Conservation (phyloP, 2,797 vertebrate species). For the Bovichtus variegatus region DNA sequence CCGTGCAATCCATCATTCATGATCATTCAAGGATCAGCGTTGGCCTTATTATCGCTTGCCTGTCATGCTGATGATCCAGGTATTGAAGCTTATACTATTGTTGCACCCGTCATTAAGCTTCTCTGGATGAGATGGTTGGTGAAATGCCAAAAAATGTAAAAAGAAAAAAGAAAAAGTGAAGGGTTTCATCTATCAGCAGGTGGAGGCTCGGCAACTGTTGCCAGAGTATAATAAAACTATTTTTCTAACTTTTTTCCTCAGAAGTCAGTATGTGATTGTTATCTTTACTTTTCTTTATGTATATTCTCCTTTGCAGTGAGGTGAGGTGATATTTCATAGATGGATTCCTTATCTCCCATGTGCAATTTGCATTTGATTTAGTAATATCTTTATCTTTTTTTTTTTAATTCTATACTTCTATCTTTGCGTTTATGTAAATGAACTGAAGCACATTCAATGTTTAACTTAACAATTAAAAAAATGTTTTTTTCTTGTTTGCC, state of each 20-base stretch:
- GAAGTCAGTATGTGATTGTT: conserved; percentile 18
- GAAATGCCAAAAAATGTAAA: conserved; percentile 48
- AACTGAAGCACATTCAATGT: conserved; percentile 3
- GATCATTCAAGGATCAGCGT: conserved; percentile 35
- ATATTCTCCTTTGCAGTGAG: conserved; percentile 6
- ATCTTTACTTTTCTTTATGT: conserved; percentile 30
- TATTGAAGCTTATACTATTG: conserved; percentile 42
- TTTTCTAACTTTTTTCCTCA: conserved; percentile 13
- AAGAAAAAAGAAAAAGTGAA: conserved; percentile 34
- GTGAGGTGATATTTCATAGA: conserved; percentile 19
- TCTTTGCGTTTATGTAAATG: conserved; percentile 33
- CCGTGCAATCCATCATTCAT: conserved; percentile 27
- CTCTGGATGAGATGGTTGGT: conserved; percentile 37
- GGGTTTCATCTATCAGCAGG: conserved; percentile 51
- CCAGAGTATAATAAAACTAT: background rate
- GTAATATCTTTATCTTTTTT: conserved; percentile 34
- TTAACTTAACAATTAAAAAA: background rate
- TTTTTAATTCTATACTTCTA: conserved; percentile 9
- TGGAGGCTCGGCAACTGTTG: conserved; percentile 1
- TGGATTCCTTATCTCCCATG: conserved; percentile 19
- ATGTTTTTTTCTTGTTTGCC: conserved; percentile 5
- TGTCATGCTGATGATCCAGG: conserved; percentile 39
- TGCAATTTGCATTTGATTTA: conserved; percentile 16
- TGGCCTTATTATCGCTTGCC: conserved; percentile 19
- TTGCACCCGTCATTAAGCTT: conserved; percentile 39